phyloP scores from a whole-genome alignment of 2,888 invertebrate genomes.

The Gymnosoma rotundatum region DNA sequence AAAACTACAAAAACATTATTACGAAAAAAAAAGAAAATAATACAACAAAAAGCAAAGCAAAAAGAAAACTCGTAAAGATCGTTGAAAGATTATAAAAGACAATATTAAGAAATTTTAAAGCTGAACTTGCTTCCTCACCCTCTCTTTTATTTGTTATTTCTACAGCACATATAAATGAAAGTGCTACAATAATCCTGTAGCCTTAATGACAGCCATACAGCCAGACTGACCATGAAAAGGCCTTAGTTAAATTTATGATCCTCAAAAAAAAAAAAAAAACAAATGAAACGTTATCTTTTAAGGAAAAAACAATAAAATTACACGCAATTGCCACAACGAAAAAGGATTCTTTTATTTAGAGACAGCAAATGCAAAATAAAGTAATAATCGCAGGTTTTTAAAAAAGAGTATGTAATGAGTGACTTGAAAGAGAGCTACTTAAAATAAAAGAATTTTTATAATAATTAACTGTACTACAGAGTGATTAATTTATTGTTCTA shows the following conservation, averaged over 20 bases:
- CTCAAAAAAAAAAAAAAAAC: slow-evolving; percentile 1
- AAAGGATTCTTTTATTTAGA: slow-evolving; percentile 49
- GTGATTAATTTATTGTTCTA: no score
- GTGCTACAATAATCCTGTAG: slow-evolving; percentile 33
- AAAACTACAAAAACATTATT: background rate
- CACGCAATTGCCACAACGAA: slow-evolving; percentile 60
- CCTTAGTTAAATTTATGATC: slow-evolving; percentile 5
- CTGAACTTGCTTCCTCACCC: background rate
- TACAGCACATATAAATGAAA: background rate
- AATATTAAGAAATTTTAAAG: slow-evolving; percentile 62
- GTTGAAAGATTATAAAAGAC: slow-evolving; percentile 52
- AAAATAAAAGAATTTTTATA: no score
- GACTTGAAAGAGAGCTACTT: slow-evolving; percentile 33
- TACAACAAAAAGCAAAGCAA: slow-evolving; percentile 36
- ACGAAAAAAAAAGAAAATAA: background rate
- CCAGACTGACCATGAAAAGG: background rate
- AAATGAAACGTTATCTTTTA: slow-evolving; percentile 3
- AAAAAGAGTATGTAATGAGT: background rate
- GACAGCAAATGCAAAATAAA: slow-evolving; percentile 16
- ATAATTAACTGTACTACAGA: no score
- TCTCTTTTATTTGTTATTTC: background rate
- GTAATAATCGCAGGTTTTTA: slow-evolving; percentile 14
- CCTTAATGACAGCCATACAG: background rate
- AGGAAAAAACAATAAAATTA: slow-evolving; percentile 59
- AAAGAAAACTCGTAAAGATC: slow-evolving; percentile 63